Evolutionary conservation across 2,797 vertebrate genomes (phyloP).

Genomic region (Gymnothorax javanicus): DNA sequence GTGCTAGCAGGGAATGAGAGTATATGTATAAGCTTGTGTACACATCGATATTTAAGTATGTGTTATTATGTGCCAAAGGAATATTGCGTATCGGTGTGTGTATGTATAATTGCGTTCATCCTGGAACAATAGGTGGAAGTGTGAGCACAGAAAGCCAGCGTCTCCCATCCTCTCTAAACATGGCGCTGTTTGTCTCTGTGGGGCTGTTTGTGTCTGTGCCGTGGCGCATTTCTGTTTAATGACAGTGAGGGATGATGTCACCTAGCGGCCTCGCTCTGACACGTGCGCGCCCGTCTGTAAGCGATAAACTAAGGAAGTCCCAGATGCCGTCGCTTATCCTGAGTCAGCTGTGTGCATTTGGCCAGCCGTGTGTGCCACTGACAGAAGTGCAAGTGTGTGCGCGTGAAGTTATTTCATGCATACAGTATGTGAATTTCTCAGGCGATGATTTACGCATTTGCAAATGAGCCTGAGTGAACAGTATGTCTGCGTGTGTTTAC

Average conservation of each 20-base stretch:
- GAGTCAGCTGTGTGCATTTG: neutral
- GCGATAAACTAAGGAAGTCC: constrained; percentile 6
- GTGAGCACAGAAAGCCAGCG: neutral
- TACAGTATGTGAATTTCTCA: too few relatives aligned
- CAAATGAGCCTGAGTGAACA: too few relatives aligned
- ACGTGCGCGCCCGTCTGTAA: constrained; percentile 37
- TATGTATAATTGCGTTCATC: too few relatives aligned
- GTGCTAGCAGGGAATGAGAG: too few relatives aligned
- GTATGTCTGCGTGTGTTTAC: too few relatives aligned
- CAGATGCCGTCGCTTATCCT: constrained; percentile 38
- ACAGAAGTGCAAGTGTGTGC: neutral
- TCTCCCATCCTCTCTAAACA: neutral
- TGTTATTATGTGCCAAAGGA: too few relatives aligned
- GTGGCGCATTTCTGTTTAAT: constrained; percentile 35
- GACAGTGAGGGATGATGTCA: constrained; percentile 63
- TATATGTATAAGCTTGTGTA: too few relatives aligned
- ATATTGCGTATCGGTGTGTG: too few relatives aligned
- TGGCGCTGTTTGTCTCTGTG: neutral
- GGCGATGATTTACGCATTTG: too few relatives aligned
- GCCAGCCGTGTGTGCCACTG: constrained; percentile 18
- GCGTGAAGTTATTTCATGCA: too few relatives aligned
- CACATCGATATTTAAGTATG: too few relatives aligned
- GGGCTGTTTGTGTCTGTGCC: constrained; percentile 40
- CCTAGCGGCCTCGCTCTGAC: constrained; percentile 38
- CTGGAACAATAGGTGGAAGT: constrained; percentile 28